A percentile compares a stretch with the other conserved stretches of the same genome.
Conservation (phyloP, 2,888 invertebrate genomes). For the Cantharis rufa region DNA sequence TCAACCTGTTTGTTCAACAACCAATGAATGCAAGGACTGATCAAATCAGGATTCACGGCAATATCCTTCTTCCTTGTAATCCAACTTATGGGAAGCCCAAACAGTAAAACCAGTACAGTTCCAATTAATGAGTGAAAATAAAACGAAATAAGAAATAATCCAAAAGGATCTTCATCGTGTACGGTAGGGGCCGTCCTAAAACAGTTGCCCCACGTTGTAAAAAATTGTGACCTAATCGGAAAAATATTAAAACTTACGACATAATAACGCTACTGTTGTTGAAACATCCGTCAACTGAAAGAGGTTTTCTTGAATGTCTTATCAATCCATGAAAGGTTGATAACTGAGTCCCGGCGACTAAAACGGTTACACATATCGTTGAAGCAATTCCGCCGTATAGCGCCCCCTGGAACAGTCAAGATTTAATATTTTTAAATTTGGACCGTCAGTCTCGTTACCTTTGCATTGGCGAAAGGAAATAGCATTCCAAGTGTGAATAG, state of each 20-base stretch:
- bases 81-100: constrained; percentile 33
- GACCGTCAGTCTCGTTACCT: constrained; percentile 49
- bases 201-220: too few relatives aligned
- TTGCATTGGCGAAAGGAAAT: constrained; percentile 65
- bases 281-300: constrained; percentile 39
- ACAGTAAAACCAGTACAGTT: constrained; percentile 12
- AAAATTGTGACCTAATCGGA: too few relatives aligned
- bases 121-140: constrained; percentile 39
- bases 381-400: constrained; percentile 38
- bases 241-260: too few relatives aligned
- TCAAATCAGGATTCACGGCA: constrained; percentile 24
- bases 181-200: background rate
- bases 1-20: background rate
- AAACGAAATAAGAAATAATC: constrained; percentile 40
- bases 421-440: background rate
- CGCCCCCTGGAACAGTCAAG: constrained; percentile 36
- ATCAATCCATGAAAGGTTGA: constrained; percentile 36
- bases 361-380: constrained; percentile 17
- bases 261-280: background rate
- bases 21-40: constrained; percentile 27
- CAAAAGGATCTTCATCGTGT: constrained; percentile 12
- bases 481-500: constrained; percentile 70
- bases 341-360: constrained; percentile 38
- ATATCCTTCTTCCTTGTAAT: constrained; percentile 14
- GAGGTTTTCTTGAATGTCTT: constrained; percentile 34